A percentile compares a stretch with the other conserved stretches of the same genome.
phyloP scores from a whole-genome alignment of 2,797 vertebrate genomes.

The Percopsis omiscomaycus region DNA sequence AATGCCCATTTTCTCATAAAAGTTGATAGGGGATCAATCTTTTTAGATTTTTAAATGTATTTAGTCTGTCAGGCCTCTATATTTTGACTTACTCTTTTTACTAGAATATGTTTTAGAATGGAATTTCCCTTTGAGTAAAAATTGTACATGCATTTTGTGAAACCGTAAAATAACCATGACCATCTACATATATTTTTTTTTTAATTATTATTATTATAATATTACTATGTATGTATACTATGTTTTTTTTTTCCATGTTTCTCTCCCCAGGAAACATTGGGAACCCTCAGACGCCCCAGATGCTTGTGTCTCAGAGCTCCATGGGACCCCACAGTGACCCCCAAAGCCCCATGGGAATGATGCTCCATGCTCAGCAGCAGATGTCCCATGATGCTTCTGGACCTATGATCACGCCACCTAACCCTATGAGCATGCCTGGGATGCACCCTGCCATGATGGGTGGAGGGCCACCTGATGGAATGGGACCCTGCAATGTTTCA shows the following conservation, averaged over 20 bases:
- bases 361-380: slow-evolving; percentile 86
- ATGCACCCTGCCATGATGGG: slow-evolving; percentile 84
- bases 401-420: slow-evolving; percentile 87
- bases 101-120: no score
- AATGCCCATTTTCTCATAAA: no score
- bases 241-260: slow-evolving; percentile 6
- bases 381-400: slow-evolving; percentile 87
- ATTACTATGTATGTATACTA: neutral
- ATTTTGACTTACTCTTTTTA: no score
- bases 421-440: slow-evolving; percentile 85
- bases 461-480: slow-evolving; percentile 80
- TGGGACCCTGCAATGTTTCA: slow-evolving; percentile 83
- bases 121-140: no score
- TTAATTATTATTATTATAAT: no score
- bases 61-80: no score
- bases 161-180: no score
- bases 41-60: no score
- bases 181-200: no score
- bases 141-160: no score
- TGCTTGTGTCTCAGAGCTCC: slow-evolving; percentile 74
- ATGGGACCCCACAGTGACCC: slow-evolving; percentile 79
- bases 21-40: no score
- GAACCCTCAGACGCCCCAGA: slow-evolving; percentile 78
- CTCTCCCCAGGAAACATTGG: slow-evolving; percentile 79
- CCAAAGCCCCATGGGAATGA: slow-evolving; percentile 91